Percentiles rank a stretch among this genome's conserved stretches.
These are phyloP conservation scores for Caenorhabditis remanei DNA, from an alignment of 1,140 invertebrate genomes.

Conservation along the genomic window DNA sequence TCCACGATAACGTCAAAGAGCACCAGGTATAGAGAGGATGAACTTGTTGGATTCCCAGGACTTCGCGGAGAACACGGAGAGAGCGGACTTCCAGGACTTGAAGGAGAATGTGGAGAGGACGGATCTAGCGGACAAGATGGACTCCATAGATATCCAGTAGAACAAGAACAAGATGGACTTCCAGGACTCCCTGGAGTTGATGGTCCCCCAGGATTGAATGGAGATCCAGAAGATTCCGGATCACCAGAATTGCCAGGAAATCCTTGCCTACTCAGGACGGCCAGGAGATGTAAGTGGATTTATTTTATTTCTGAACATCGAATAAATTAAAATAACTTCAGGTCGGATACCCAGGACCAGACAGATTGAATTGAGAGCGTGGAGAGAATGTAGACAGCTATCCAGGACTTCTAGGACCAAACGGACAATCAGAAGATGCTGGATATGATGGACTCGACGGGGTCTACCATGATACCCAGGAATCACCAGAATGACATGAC, in stretches of 20 bases:
- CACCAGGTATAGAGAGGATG: conserved; percentile 63
- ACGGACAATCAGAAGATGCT: conserved; percentile 62
- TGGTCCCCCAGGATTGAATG: conserved; percentile 61
- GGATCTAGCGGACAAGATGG: conserved; percentile 57
- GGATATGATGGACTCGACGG: conserved; percentile 66
- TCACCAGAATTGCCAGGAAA: conserved; percentile 57
- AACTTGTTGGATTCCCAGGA: conserved; percentile 66
- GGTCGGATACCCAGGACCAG: conserved; percentile 59
- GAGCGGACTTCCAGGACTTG: conserved; percentile 64
- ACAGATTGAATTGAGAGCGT: conserved; percentile 59
- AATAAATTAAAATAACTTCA: neutral
- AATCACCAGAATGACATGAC: conserved; percentile 68
- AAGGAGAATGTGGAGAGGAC: conserved; percentile 63
- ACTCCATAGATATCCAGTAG: conserved; percentile 56
- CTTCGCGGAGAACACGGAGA: conserved; percentile 63
- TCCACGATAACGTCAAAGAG: conserved; percentile 53
- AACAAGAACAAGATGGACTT: conserved; percentile 56
- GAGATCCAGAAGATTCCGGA: conserved; percentile 64
- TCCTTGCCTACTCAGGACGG: conserved; percentile 57
- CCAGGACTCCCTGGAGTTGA: conserved; percentile 63
- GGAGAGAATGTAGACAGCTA: conserved; percentile 64
- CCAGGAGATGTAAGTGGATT: conserved; percentile 59
- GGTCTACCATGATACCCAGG: conserved; percentile 63
- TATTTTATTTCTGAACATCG: neutral
- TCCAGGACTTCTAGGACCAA: conserved; percentile 61